Evolutionary conservation across 2,797 vertebrate species (phyloP), one percentile per base, ranked within the genome.

Genomic region (Gallinago solitaria): DNA sequence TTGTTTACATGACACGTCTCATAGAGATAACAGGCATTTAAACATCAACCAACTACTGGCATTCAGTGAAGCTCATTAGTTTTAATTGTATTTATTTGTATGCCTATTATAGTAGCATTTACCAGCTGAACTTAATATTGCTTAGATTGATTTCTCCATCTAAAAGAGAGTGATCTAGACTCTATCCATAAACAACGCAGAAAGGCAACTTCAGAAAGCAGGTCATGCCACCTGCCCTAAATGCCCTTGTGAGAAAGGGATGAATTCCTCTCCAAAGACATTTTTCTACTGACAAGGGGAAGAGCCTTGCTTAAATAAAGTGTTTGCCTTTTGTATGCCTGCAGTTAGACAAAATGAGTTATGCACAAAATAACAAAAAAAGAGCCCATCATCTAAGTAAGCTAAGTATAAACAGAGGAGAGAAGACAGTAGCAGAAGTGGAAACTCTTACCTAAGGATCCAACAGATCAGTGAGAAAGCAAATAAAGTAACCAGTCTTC

Each of bases 41-140:
- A 89, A 92, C 32, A 67, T 77, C 65, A 95, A 71, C 33, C 39
- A 57, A 63, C 24, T 80, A 87, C 74, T 69, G 56, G 24, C 78
- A 95, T 94, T 79, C 89, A 84, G 11, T 67, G 50, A 27, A 84
- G 53, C 59, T 82, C 69, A 35, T 63, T 93, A 63, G 71, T 86
- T 92, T 85, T 83, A 81, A 88, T 94, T 93, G 25, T 57, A 51
- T 90, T 93, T 95, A 86, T 85, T 95, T 88, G 11, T 65, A 59
- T 88, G 63, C 27, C 73, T 94, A 61, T 60, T 81, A 78, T 35
- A 73, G 47, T 61, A 57, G 30, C 28, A 88, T 68, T 85, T 90
- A 63, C 48, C 30, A 51, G 33, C 20, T 81, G 7, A 87, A 90
- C 94, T 79, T 89, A 94, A 74, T 88, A 76, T n/a, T 76, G n/a